Percentiles rank a stretch among this genome's conserved stretches.
Conservation (phyloP, 1,140 invertebrate species). For the Drosophila pachea region DNA sequence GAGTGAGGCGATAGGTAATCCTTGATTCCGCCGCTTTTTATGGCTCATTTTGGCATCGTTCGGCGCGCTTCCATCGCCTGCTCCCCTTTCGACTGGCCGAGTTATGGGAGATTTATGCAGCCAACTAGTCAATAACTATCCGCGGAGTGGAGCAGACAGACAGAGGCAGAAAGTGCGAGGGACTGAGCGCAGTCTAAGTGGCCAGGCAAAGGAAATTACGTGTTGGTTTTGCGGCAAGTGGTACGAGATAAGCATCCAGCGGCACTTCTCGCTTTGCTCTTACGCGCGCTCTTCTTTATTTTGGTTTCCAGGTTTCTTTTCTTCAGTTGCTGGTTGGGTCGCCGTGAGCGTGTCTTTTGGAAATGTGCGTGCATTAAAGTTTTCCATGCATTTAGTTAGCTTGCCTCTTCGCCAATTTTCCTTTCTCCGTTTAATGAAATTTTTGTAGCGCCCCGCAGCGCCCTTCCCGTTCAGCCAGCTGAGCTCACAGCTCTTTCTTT, state of each 20-base stretch:
- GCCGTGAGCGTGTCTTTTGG: constrained; percentile 30
- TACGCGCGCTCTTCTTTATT: neutral
- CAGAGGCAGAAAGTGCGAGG: neutral
- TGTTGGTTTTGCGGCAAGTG: constrained; percentile 57
- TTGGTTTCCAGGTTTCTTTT: neutral
- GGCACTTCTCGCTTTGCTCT: constrained; percentile 9
- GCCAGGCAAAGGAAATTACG: constrained; percentile 64
- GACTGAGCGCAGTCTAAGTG: constrained; percentile 51
- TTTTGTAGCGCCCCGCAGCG: constrained; percentile 30
- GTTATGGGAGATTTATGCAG: constrained; percentile 70
- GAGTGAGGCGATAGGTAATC: constrained; percentile 51
- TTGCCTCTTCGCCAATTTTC: neutral
- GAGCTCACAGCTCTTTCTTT: constrained; percentile 2
- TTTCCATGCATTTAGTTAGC: constrained; percentile 55
- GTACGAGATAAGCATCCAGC: constrained; percentile 57
- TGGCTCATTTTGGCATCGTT: constrained; percentile 54
- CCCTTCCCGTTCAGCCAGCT: constrained; percentile 37
- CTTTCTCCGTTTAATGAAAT: constrained; percentile 62
- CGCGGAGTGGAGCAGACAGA: neutral
- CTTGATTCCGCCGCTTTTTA: constrained; percentile 69
- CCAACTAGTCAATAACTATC: constrained; percentile 46
- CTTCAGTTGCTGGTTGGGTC: constrained; percentile 16
- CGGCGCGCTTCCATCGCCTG: constrained; percentile 18
- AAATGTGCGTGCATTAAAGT: constrained; percentile 67
- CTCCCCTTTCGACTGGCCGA: constrained; percentile 48